A percentile compares a stretch with the other conserved stretches of the same genome.
phyloP scores from a whole-genome alignment of 2,113 vertebrate genomes.

The Thryonomys swinderianus region DNA sequence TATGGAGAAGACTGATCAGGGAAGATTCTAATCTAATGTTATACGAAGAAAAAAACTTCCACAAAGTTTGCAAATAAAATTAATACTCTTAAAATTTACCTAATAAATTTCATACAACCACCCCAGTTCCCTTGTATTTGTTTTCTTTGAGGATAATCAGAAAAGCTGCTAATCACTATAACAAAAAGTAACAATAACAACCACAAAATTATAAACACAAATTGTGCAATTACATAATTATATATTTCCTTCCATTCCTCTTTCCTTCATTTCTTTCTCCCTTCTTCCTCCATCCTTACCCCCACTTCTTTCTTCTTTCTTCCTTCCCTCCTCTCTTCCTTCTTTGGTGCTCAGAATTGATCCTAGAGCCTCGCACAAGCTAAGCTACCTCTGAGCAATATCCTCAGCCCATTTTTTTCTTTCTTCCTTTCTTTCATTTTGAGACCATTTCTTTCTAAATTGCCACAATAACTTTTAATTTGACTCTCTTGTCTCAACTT shows the following conservation, averaged over 20 bases:
- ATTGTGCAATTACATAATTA: background rate
- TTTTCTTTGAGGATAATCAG: background rate
- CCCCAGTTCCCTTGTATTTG: background rate
- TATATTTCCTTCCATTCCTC: background rate
- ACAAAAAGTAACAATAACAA: background rate
- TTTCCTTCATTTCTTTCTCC: too few relatives aligned
- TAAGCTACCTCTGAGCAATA: background rate
- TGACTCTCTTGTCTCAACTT: background rate
- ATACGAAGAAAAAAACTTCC: background rate
- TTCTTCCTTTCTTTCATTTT: too few relatives aligned
- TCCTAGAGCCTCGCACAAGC: background rate
- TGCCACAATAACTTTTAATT: background rate
- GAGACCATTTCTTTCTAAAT: background rate
- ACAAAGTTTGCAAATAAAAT: constrained; percentile 3
- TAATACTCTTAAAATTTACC: background rate
- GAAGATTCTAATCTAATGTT: background rate
- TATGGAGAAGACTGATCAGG: background rate
- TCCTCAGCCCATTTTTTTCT: background rate
- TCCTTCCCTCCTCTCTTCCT: background rate
- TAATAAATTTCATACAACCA: background rate
- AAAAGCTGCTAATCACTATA: background rate
- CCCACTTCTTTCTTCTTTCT: background rate
- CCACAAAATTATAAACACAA: background rate
- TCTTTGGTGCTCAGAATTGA: background rate
- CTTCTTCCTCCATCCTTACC: too few relatives aligned